Evolutionary conservation across 2,888 invertebrate genomes (phyloP).

Genomic region (Neuroscelio doddi): DNA sequence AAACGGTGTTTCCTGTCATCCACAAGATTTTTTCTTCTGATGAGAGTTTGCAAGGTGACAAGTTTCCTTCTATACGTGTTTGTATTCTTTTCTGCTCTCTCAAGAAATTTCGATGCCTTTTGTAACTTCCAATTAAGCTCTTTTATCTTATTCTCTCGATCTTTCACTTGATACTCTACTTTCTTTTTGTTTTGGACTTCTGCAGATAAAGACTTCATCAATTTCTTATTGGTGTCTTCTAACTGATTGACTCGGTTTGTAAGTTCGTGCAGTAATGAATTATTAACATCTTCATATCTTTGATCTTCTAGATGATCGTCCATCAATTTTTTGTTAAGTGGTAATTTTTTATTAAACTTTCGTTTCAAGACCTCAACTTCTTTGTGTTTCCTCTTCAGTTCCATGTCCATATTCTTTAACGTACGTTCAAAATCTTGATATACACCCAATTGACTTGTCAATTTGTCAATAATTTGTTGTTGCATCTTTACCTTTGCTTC

Average conservation of each 20-base stretch:
- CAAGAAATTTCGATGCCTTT: conserved; percentile 66
- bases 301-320: conserved; percentile 36
- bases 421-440: conserved; percentile 57
- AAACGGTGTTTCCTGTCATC: conserved; percentile 56
- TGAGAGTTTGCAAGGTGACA: conserved; percentile 60
- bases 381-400: conserved; percentile 45
- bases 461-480: conserved; percentile 57
- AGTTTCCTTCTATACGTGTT: conserved; percentile 64
- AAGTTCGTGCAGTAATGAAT: conserved; percentile 54
- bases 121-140: conserved; percentile 67
- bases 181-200: conserved; percentile 60
- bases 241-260: conserved; percentile 55
- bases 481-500: conserved; percentile 56
- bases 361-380: conserved; percentile 47
- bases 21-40: conserved; percentile 56
- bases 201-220: conserved; percentile 58
- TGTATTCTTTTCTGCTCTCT: conserved; percentile 64
- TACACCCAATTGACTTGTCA: conserved; percentile 57
- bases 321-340: conserved; percentile 10
- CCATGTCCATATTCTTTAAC: conserved; percentile 43
- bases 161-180: conserved; percentile 58
- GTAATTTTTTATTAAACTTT: conserved; percentile 38
- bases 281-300: conserved; percentile 34
- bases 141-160: conserved; percentile 63
- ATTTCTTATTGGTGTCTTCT: conserved; percentile 60